Conservation (phyloP, 2,888 invertebrate species). For the Strigamia transsilvanica region DNA sequence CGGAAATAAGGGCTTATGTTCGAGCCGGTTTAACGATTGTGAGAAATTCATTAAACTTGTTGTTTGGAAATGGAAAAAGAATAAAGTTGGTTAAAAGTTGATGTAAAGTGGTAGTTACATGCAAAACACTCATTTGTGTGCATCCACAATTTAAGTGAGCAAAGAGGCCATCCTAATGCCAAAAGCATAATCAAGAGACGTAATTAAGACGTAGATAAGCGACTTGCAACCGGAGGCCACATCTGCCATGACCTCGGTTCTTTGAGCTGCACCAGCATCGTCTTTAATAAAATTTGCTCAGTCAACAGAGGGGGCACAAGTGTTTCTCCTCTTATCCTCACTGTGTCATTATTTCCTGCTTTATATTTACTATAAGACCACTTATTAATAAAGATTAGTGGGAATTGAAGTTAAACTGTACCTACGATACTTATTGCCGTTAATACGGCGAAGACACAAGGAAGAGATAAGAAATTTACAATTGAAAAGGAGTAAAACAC, state of each 20-base stretch:
- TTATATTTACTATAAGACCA: constrained; percentile 20
- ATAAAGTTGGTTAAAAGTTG: constrained; percentile 22
- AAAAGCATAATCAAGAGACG: constrained; percentile 47
- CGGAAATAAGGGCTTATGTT: background rate
- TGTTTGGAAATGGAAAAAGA: background rate
- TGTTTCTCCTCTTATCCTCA: background rate
- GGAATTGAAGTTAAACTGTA: too few relatives aligned
- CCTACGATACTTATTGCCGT: too few relatives aligned
- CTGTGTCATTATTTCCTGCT: background rate
- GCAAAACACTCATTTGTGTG: constrained; percentile 42
- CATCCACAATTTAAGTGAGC: constrained; percentile 47
- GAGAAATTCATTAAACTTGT: constrained; percentile 40
- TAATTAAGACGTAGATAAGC: constrained; percentile 49
- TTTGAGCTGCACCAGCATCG: background rate
- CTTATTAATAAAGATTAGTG: constrained; percentile 7
- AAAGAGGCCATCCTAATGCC: constrained; percentile 47
- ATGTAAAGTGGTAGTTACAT: constrained; percentile 36
- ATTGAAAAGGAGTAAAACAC: too few relatives aligned
- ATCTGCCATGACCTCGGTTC: constrained; percentile 38
- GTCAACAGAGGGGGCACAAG: background rate
- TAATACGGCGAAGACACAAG: too few relatives aligned
- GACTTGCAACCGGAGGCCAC: constrained; percentile 47
- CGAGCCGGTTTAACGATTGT: background rate
- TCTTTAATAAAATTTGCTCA: constrained; percentile 47
- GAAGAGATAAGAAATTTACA: too few relatives aligned